A percentile compares a stretch with the other conserved stretches of the same genome.
These are phyloP conservation scores for Drosophila kohkoa DNA, from an alignment of 1,140 invertebrate genomes.

Conservation along the genomic window DNA sequence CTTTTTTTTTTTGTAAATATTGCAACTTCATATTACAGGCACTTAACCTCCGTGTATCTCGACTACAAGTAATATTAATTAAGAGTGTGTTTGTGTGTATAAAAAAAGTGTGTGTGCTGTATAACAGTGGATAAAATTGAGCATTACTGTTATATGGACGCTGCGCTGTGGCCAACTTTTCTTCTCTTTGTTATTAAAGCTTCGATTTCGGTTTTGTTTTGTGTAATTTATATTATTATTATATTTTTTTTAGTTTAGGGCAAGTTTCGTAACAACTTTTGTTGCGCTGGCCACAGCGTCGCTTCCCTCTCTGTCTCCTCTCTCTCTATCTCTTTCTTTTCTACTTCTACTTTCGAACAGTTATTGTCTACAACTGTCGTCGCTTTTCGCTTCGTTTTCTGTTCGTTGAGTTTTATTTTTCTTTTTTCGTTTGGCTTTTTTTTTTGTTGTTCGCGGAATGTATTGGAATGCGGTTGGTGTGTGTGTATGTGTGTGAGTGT, in stretches of 20 bases:
- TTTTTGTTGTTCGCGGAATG: background rate
- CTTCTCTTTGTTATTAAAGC: conserved; percentile 17
- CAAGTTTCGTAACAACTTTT: conserved; percentile 16
- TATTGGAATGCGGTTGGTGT: conserved; percentile 17
- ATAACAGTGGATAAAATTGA: conserved; percentile 61
- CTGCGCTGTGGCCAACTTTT: conserved; percentile 5
- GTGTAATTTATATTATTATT: too few species aligned
- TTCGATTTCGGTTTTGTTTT: conserved; percentile 14
- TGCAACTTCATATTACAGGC: conserved; percentile 72
- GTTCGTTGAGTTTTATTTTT: conserved; percentile 29
- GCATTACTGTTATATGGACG: conserved; percentile 47
- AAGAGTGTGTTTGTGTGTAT: conserved; percentile 6
- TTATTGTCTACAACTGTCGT: conserved; percentile 30
- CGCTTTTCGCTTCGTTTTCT: conserved; percentile 29
- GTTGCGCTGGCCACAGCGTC: background rate
- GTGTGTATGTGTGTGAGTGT: conserved; percentile 8
- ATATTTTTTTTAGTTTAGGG: conserved; percentile 10
- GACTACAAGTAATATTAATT: conserved; percentile 18
- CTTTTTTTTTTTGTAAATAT: conserved; percentile 56
- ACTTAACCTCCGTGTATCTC: conserved; percentile 62
- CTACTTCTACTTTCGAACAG: conserved; percentile 26
- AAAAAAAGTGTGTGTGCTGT: conserved; percentile 33
- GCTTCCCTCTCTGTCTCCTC: background rate
- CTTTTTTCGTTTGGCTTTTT: conserved; percentile 28
- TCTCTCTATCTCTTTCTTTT: conserved; percentile 12